Conservation (phyloP, 2,113 vertebrate species). For the Zosterops borbonicus region DNA sequence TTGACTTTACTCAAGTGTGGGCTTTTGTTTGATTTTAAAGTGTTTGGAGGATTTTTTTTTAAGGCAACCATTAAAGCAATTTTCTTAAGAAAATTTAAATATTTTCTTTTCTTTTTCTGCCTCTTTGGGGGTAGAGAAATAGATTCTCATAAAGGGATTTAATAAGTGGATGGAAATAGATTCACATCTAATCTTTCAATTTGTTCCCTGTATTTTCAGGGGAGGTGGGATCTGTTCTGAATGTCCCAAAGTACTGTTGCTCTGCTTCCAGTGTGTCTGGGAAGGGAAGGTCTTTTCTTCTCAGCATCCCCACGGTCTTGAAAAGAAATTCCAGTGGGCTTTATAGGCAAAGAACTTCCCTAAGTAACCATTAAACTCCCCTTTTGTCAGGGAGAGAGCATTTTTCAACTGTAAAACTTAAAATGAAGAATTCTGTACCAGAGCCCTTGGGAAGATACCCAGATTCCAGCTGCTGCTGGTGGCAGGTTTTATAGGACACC, state of each 20-base stretch:
- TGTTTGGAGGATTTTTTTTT: background rate
- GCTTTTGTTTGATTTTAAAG: slow-evolving; percentile 20
- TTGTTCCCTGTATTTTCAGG: background rate
- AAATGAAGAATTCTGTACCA: background rate
- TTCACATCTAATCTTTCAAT: background rate
- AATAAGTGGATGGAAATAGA: background rate
- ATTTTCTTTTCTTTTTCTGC: background rate
- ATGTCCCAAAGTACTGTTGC: background rate
- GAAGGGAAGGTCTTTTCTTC: background rate
- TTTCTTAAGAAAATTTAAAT: background rate
- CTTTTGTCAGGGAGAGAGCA: background rate
- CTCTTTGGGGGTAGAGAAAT: background rate
- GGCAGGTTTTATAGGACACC: background rate
- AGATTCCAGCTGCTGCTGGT: accelerated
- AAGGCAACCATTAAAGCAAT: background rate
- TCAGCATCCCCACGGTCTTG: background rate
- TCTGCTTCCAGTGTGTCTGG: background rate
- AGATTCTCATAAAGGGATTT: background rate
- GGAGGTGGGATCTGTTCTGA: background rate
- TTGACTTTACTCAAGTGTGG: background rate
- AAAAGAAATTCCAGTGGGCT: background rate
- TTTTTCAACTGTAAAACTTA: background rate
- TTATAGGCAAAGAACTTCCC: background rate
- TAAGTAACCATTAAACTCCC: background rate
- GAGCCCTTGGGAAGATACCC: background rate